phyloP scores from a whole-genome alignment of 2,113 vertebrate genomes.

The Psittacula cyanocephala region DNA sequence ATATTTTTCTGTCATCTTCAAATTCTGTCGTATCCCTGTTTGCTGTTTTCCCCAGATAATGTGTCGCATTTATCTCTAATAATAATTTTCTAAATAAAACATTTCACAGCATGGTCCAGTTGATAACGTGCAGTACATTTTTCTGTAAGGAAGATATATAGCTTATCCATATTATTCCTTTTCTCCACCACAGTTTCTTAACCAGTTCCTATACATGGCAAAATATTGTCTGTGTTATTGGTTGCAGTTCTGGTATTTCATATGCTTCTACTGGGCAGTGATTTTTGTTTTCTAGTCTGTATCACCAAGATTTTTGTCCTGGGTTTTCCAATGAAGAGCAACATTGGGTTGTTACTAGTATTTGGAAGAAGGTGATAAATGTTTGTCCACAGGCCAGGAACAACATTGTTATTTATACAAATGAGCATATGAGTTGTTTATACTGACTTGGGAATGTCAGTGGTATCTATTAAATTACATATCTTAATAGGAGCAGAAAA shows the following conservation, averaged over 20 bases:
- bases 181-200: not conserved
- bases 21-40: not conserved
- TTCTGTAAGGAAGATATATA: not conserved
- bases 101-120: not conserved
- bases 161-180: not conserved
- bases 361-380: not conserved
- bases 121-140: not conserved
- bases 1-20: not conserved
- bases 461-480: not conserved
- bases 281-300: not conserved
- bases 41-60: not conserved
- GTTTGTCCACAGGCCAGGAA: rapidly evolving
- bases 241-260: not conserved
- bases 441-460: not conserved
- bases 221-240: not conserved
- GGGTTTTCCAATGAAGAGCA: not conserved
- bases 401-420: rapidly evolving
- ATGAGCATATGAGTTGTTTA: not conserved
- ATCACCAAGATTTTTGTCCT: not conserved
- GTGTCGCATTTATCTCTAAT: not conserved
- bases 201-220: not conserved
- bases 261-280: not conserved
- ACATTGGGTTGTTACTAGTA: not conserved
- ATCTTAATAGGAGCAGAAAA: not conserved
- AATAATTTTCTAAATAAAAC: not conserved